Evolutionary conservation across 2,888 invertebrate species (phyloP).

Genomic region (Aleiodes alternator): DNA sequence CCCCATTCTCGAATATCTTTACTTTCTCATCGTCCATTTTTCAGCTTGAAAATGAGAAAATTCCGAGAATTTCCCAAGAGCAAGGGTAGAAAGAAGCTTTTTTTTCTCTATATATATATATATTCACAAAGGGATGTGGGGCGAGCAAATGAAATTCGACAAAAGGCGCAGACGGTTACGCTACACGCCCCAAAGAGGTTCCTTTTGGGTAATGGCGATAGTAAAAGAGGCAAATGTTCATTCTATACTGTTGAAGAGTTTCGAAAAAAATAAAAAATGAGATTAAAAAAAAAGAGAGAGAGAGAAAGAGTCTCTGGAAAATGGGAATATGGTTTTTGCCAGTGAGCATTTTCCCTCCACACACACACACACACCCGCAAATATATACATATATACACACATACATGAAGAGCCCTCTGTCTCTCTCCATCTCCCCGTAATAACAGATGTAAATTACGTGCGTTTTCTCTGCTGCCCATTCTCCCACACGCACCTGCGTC

Average conservation of each 20-base stretch:
- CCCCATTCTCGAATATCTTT: background rate
- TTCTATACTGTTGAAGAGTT: background rate
- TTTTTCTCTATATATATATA: too few species aligned
- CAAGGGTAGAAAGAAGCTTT: constrained; percentile 18
- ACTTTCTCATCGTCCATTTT: too few species aligned
- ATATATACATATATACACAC: background rate
- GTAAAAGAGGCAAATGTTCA: constrained; percentile 12
- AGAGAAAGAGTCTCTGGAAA: constrained; percentile 3
- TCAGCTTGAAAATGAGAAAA: background rate
- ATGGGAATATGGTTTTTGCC: constrained; percentile 26
- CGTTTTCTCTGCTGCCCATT: constrained; percentile 59
- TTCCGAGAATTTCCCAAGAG: constrained; percentile 8
- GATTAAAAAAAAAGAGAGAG: background rate
- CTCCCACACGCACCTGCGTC: constrained; percentile 55
- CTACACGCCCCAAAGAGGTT: background rate
- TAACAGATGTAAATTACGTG: constrained; percentile 75
- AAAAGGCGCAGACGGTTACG: constrained; percentile 38
- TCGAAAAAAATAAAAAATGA: background rate
- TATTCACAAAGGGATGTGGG: background rate
- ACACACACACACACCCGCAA: too few species aligned
- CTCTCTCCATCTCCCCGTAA: constrained; percentile 60
- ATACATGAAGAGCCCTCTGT: background rate
- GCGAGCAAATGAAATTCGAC: constrained; percentile 53
- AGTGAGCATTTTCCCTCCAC: constrained; percentile 16
- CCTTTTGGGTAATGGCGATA: background rate